Base-by-base conservation (phyloP, 1,140 invertebrate genomes). In the Phenacoccus solenopsis region DNA sequence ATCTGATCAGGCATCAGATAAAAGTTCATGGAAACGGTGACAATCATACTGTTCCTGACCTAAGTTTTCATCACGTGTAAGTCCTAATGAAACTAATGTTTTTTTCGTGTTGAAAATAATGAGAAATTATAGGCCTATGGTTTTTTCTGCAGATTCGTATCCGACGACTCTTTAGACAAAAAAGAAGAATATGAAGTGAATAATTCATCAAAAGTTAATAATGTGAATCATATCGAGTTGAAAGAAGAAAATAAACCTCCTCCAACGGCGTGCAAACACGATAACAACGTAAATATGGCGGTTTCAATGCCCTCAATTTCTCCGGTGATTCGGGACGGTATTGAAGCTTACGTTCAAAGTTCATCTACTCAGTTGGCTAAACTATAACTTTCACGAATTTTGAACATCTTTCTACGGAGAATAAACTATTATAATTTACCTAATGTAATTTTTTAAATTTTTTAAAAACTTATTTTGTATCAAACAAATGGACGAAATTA, bases 1-100 rank as follows among this genome's bases (percentile, higher is more conserved):
- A 88, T 81, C 81, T 90, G 28, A 88, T 90, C 76, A 82, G 88
- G 74, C 86, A 88, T 76, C 85, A 86, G 76, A 87, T 87, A 77
- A 83, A 85, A 74, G 85, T 87, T 71, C 86, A 87, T 76, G 84
- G 86, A 73, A 49, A 49, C 20, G 38, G 38, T 2, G 38, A 49
- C 16, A 49, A 49, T 49, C 38, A 49, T 16, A 16, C 38, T 3
- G 16, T 49, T n/a, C 38, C 38, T n/a, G 38, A 49, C 20, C 38
- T 49, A 2, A 9, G 5, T n/a, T 49, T 49, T 49, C 5, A 49
- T 16, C 38, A 4, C 2, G 38, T 49, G 38, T 49, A 49, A 49
- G 38, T 49, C 5, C n/a, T n/a, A n/a, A 9, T 9, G 4, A 49
- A 49, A 49, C 16, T 16, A 4, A 49, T 32, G 5, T 7, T 32